A percentile compares a stretch with the other conserved stretches of the same genome.
These are phyloP conservation scores for Odobenus rosmarus DNA, from an alignment of 2,113 vertebrate species.

Conservation along the genomic window DNA sequence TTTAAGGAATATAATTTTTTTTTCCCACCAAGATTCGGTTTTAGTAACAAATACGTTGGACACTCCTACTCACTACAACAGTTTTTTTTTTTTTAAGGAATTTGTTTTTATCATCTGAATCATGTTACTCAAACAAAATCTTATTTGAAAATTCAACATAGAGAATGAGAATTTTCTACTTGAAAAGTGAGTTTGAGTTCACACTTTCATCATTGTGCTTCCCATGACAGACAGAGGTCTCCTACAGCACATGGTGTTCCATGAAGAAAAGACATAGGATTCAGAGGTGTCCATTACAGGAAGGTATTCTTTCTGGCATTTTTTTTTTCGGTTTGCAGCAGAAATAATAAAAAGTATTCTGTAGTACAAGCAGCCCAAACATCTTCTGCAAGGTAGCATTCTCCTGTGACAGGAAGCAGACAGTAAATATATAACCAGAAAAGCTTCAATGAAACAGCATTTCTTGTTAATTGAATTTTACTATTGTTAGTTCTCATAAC, in stretches of 20 bases:
- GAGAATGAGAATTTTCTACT: neutral
- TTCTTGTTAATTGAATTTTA: neutral
- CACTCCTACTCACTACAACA: neutral
- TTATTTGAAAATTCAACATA: neutral
- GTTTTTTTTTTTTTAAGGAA: neutral
- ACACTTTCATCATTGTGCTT: neutral
- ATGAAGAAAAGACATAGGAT: neutral
- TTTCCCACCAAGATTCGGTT: neutral
- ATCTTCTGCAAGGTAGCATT: neutral
- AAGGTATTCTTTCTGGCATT: neutral
- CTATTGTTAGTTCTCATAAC: neutral
- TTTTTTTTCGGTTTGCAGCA: neutral
- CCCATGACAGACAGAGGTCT: neutral
- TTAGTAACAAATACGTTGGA: neutral
- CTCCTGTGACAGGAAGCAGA: neutral
- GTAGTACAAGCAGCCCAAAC: neutral
- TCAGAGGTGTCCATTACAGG: neutral
- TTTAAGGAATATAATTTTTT: neutral
- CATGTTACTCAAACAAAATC: neutral
- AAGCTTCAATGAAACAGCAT: neutral
- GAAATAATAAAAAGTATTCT: neutral
- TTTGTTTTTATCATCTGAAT: neutral
- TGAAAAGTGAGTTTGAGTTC: neutral
- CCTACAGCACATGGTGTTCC: neutral
- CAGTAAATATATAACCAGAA: neutral